phyloP scores from a whole-genome alignment of 2,113 vertebrate species.

The Lophotis ruficrista region DNA sequence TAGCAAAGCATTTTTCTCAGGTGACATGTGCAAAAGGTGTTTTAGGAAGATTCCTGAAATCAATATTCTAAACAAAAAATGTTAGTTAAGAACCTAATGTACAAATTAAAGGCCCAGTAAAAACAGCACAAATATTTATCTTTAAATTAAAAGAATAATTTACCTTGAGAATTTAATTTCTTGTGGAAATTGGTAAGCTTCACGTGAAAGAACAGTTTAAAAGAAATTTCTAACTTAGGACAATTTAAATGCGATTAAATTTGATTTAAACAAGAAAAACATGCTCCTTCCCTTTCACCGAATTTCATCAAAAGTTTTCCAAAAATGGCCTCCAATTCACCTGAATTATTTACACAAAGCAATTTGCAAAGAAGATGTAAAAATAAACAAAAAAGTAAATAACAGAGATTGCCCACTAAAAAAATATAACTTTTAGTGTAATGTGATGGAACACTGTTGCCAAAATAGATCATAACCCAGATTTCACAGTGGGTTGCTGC shows the following conservation, averaged over 20 bases:
- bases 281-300: not conserved
- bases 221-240: not conserved
- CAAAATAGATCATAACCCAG: not conserved
- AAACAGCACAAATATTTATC: not conserved
- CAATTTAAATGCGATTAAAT: not conserved
- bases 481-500: not conserved
- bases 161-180: not conserved
- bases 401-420: not conserved
- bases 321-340: not conserved
- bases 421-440: not conserved
- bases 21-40: not conserved
- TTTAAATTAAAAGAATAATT: not conserved
- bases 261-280: not conserved
- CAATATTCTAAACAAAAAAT: not conserved
- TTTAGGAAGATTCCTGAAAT: not conserved
- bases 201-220: not conserved
- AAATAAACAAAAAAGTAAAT: not conserved
- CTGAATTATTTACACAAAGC: not conserved
- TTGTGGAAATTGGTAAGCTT: not conserved
- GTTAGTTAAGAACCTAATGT: not conserved
- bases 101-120: not conserved
- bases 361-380: not conserved
- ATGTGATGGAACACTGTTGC: not conserved
- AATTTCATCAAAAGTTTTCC: not conserved
- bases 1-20: conserved; percentile 1